A percentile compares a stretch with the other conserved stretches of the same genome.
phyloP scores from a whole-genome alignment of 1,140 invertebrate species.

The Ceratosolen solmsi region DNA sequence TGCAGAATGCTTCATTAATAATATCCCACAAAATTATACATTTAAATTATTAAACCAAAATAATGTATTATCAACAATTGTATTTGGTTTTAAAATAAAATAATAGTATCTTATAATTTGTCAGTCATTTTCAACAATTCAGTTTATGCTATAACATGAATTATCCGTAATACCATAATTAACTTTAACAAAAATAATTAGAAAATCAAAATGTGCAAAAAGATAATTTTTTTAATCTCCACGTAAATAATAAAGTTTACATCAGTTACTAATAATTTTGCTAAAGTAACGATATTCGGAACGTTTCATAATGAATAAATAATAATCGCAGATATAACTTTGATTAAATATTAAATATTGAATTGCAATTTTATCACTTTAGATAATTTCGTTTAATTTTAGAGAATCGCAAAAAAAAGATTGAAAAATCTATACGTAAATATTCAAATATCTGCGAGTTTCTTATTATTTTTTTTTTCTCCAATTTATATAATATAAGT shows the following conservation, averaged over 20 bases:
- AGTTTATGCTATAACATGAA: background rate
- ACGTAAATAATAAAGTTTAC: background rate
- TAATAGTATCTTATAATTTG: background rate
- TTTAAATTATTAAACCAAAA: constrained; percentile 9
- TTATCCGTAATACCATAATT: constrained; percentile 11
- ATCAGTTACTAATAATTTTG: constrained; percentile 22
- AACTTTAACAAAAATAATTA: constrained; percentile 17
- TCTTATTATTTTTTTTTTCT: background rate
- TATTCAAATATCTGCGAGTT: background rate
- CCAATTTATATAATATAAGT: background rate
- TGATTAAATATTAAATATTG: background rate
- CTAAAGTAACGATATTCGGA: background rate
- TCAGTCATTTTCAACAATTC: constrained; percentile 30
- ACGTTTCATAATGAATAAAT: constrained; percentile 20
- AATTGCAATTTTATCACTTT: background rate
- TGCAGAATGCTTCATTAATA: background rate
- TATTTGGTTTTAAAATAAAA: background rate
- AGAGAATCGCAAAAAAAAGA: background rate
- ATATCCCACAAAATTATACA: background rate
- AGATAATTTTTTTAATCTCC: background rate
- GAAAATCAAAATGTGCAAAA: background rate
- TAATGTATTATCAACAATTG: background rate
- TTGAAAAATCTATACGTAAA: too few relatives aligned
- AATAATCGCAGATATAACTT: constrained; percentile 19
- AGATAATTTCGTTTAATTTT: constrained; percentile 24